Conservation (phyloP, 2,113 vertebrate genomes). For the Pluvianellus socialis region DNA sequence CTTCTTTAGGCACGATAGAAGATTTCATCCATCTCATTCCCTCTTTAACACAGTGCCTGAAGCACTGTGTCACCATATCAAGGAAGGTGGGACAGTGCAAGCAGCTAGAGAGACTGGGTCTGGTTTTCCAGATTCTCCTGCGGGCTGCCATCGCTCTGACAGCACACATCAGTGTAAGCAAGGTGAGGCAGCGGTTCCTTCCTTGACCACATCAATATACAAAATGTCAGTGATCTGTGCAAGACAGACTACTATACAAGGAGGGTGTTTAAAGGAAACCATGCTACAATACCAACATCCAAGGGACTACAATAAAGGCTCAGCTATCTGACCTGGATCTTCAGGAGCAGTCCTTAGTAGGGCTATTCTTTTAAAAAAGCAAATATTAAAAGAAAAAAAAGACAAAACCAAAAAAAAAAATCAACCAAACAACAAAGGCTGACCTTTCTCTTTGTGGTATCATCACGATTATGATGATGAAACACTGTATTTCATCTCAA, state of each 20-base stretch:
- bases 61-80: not conserved
- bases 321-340: not conserved
- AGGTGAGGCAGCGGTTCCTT: not conserved
- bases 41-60: not conserved
- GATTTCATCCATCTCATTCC: not conserved
- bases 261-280: not conserved
- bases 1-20: not conserved
- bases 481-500: not conserved
- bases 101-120: not conserved
- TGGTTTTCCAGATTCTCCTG: not conserved
- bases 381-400: not conserved
- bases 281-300: not conserved
- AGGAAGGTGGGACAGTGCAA: not conserved
- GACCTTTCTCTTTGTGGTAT: not conserved
- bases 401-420: not conserved
- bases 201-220: not conserved
- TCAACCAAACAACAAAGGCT: not conserved
- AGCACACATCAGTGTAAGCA: rapidly evolving
- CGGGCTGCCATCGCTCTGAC: not conserved
- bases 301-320: not conserved
- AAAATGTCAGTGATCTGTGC: not conserved
- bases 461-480: not conserved
- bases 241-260: not conserved
- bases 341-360: not conserved
- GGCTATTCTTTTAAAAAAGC: not conserved